Evolutionary conservation across 2,888 invertebrate genomes (phyloP).

Genomic region (Creontiades dilutus): DNA sequence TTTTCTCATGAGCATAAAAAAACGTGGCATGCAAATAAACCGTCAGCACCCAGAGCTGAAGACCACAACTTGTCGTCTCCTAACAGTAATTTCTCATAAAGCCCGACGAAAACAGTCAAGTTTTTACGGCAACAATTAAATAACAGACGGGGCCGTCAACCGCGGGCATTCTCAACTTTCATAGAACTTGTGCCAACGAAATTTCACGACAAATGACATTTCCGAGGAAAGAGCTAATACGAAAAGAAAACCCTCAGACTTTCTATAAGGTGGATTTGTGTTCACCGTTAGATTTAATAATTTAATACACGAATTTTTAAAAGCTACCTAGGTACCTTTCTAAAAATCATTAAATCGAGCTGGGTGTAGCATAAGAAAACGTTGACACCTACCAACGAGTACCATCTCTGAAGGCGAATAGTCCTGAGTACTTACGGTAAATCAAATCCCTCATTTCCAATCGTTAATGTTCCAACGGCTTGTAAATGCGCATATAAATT

Average conservation of each 20-base stretch:
- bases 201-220: conserved; percentile 23
- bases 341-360: no score
- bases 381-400: no score
- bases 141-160: neutral
- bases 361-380: no score
- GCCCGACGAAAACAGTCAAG: neutral
- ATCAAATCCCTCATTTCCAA: no score
- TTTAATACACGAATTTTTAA: no score
- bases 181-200: neutral
- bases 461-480: no score
- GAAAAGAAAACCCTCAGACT: neutral
- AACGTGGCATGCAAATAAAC: neutral
- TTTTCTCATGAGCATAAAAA: neutral
- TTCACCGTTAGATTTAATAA: neutral
- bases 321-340: no score
- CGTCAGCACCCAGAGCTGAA: neutral
- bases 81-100: neutral
- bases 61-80: neutral
- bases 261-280: neutral
- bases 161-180: neutral
- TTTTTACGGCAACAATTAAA: neutral
- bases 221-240: neutral
- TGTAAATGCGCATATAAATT: no score
- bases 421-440: no score
- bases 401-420: no score